A percentile compares a stretch with the other conserved stretches of the same genome.
phyloP scores from a whole-genome alignment of 2,888 invertebrate genomes.

The Mycalesis mineus region DNA sequence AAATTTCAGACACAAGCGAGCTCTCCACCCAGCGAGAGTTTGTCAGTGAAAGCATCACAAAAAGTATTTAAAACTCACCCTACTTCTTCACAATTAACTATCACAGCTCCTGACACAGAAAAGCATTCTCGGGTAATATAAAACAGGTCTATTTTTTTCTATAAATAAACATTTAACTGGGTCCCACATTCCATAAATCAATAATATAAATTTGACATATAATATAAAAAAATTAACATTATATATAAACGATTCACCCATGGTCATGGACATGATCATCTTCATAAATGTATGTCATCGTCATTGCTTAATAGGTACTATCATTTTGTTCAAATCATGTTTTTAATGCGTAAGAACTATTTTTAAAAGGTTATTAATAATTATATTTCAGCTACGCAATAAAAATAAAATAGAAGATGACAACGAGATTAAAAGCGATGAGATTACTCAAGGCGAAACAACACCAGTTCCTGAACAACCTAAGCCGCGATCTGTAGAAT shows the following conservation, averaged over 20 bases:
- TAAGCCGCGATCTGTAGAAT: conserved; percentile 44
- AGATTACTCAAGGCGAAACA: conserved; percentile 28
- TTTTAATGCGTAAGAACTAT: neutral
- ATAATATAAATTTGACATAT: conserved; percentile 8
- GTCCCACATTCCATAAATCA: conserved; percentile 19
- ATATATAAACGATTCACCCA: conserved; percentile 1
- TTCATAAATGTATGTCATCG: conserved; percentile 9
- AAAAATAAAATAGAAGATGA: conserved; percentile 45
- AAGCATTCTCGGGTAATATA: conserved; percentile 65
- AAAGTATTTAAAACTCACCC: conserved; percentile 66
- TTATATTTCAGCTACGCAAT: conserved; percentile 56
- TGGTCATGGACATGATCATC: conserved; percentile 14
- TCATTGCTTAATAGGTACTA: conserved; percentile 8
- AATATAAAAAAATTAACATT: neutral
- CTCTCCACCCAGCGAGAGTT: conserved; percentile 69
- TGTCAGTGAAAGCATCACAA: conserved; percentile 74
- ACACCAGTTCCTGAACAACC: conserved; percentile 37
- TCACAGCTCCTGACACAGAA: conserved; percentile 56
- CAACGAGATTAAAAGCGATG: conserved; percentile 34
- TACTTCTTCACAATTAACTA: conserved; percentile 59
- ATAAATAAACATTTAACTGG: conserved; percentile 21
- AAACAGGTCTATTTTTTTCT: conserved; percentile 15
- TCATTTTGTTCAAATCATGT: conserved; percentile 11
- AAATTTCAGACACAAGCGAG: conserved; percentile 68
- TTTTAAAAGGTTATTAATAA: conserved; percentile 8